Evolutionary conservation across 2,113 vertebrate genomes (phyloP).

Genomic region (Hepsetus odoe): DNA sequence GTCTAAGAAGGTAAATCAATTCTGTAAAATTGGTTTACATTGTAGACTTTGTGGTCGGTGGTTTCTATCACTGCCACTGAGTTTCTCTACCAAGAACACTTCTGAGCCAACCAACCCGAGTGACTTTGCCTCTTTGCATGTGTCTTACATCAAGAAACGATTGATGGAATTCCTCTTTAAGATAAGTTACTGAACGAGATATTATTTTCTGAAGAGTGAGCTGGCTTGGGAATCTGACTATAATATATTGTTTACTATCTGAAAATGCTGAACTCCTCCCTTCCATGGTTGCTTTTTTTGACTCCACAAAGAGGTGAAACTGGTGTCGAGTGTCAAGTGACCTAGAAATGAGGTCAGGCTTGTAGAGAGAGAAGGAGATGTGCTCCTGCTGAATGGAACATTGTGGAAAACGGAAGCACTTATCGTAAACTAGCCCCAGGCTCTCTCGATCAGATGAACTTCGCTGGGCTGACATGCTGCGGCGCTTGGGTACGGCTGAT

Average conservation of each 20-base stretch:
- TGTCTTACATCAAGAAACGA: too few relatives aligned
- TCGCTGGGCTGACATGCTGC: constrained; percentile 24
- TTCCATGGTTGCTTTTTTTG: constrained; percentile 1
- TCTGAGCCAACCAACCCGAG: too few relatives aligned
- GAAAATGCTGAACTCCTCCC: constrained; percentile 10
- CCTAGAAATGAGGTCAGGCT: constrained; percentile 53
- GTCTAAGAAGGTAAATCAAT: too few relatives aligned
- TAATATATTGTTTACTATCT: constrained; percentile 19
- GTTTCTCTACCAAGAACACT: too few relatives aligned
- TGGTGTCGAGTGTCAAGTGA: constrained; percentile 47
- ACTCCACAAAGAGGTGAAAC: constrained; percentile 44
- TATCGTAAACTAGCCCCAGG: constrained; percentile 63
- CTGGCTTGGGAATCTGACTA: background rate
- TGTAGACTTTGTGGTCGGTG: too few relatives aligned
- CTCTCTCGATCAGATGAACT: constrained; percentile 51
- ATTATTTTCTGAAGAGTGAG: background rate
- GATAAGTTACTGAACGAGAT: background rate
- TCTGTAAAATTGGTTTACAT: too few relatives aligned
- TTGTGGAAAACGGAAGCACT: constrained; percentile 72
- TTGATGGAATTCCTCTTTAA: background rate
- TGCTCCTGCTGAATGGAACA: constrained; percentile 51
- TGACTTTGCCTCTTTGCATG: too few relatives aligned
- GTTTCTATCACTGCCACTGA: too few relatives aligned
- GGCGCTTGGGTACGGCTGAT: background rate
- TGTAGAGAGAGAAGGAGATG: constrained; percentile 56